These are phyloP conservation scores for Ptilonorhynchus violaceus DNA, from an alignment of 2,113 vertebrate genomes.

Conservation along the genomic window DNA sequence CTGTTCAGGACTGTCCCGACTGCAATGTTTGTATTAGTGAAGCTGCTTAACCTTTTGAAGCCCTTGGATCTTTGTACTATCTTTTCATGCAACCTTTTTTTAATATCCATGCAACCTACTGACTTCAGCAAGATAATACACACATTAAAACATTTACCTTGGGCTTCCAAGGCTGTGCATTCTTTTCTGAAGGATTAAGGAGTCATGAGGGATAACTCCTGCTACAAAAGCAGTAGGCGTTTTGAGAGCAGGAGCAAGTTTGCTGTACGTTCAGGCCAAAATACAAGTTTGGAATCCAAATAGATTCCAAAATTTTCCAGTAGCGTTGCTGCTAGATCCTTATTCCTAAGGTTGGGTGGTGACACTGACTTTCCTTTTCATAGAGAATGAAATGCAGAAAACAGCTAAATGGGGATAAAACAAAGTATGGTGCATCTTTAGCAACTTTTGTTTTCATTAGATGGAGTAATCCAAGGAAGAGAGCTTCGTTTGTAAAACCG, in stretches of 20 bases:
- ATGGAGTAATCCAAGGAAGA: neutral
- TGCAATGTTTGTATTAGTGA: neutral
- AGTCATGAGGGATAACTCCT: neutral
- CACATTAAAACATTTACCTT: neutral
- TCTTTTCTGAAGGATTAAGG: neutral
- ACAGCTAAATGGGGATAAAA: neutral
- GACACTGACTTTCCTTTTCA: neutral
- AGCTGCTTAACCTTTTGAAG: neutral
- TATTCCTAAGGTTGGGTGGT: neutral
- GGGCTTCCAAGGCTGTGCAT: neutral
- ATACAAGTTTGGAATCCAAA: neutral
- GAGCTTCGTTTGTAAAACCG: neutral
- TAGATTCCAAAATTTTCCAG: neutral
- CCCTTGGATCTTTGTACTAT: accelerated
- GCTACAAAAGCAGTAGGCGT: neutral
- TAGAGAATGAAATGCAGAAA: neutral
- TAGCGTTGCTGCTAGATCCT: neutral
- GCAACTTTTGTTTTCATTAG: neutral
- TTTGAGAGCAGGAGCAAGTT: neutral
- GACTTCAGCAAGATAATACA: neutral
- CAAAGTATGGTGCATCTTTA: neutral
- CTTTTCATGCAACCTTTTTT: neutral
- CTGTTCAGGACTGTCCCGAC: neutral
- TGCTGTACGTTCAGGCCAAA: neutral
- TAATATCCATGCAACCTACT: neutral